Base-by-base conservation (phyloP, 2,113 vertebrate genomes). In the Sinosuthora webbiana region DNA sequence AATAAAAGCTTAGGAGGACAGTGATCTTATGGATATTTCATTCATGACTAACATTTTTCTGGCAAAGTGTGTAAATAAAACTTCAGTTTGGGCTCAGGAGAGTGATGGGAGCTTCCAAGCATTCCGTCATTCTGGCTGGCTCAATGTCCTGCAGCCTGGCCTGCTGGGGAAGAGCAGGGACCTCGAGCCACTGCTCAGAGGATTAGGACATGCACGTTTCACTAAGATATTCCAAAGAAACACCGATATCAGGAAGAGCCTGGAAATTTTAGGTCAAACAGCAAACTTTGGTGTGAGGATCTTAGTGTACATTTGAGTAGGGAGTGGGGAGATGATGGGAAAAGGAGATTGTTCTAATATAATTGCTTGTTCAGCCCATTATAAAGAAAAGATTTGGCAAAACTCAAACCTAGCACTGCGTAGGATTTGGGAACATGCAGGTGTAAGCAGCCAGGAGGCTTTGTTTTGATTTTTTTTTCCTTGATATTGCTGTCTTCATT, bases 391-490 rank as follows among this genome's bases (percentile, higher is more conserved):
- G 27, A 39, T 59, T 85, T 93, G 85, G 82, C 90, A 96, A 90
- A 93, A 90, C 63, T 83, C 55, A 88, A 44, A 62, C 47, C 28
- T 70, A 83, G 59, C 65, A 33, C 53, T 42, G 35, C 62, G 33
- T 7, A 73, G 79, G 75, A 67, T 91, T 95, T 91, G 59, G 84
- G 90, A 95, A 95, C 90, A 88, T 96, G 87, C 93, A 83, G 41
- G 39, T 47, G 71, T 96, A 95, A 96, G 95, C 95, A 95, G 19
- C 79, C 87, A 74, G 39, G 47, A 96, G 64, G 42, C 39, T 94
- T 87, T 95, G 93, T 94, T 96, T 92, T 85, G 60, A 74, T 53
- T 86, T 94, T 95, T 95, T 95, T 94, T 70, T 27, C 73, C 69
- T 85, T 83, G 78, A 77, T 88, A 70, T 7, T 87, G 84, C 95